phyloP scores from a whole-genome alignment of 2,113 vertebrate species.

The Atractosteus spatula region DNA sequence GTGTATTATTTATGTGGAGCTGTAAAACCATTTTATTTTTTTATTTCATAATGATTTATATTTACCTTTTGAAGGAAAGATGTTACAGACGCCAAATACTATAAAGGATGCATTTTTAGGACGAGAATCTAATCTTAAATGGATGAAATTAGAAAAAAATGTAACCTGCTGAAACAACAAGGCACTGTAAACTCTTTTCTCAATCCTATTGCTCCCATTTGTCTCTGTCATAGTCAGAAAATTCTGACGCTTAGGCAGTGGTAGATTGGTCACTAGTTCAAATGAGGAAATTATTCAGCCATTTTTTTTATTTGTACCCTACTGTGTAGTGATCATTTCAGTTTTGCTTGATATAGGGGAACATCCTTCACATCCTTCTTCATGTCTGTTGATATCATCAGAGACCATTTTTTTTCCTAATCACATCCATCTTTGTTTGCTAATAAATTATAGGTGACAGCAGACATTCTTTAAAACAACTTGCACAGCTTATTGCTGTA shows the following conservation, averaged over 20 bases:
- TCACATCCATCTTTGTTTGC: not conserved
- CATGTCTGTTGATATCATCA: not conserved
- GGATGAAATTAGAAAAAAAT: constrained; percentile 28
- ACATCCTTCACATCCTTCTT: not conserved
- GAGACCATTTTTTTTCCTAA: not conserved
- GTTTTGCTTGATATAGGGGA: not conserved
- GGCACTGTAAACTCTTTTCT: not conserved
- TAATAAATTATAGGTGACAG: not conserved
- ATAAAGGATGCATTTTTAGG: constrained; percentile 41
- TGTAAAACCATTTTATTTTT: constrained; percentile 44
- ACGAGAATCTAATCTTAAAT: constrained; percentile 31
- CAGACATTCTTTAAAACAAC: not conserved
- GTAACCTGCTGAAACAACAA: not conserved
- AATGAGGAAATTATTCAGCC: not conserved
- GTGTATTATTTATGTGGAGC: not conserved
- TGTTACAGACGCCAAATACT: constrained; percentile 31
- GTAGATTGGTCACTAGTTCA: not conserved
- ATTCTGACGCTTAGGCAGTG: not conserved
- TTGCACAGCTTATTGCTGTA: not conserved
- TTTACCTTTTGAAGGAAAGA: constrained; percentile 39
- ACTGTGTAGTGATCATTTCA: not conserved
- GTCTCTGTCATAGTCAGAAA: not conserved
- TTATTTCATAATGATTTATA: constrained; percentile 54
- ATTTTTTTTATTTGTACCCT: not conserved
- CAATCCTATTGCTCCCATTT: not conserved